Conservation (phyloP, 2,797 vertebrate species). For the Psittacula echo region DNA sequence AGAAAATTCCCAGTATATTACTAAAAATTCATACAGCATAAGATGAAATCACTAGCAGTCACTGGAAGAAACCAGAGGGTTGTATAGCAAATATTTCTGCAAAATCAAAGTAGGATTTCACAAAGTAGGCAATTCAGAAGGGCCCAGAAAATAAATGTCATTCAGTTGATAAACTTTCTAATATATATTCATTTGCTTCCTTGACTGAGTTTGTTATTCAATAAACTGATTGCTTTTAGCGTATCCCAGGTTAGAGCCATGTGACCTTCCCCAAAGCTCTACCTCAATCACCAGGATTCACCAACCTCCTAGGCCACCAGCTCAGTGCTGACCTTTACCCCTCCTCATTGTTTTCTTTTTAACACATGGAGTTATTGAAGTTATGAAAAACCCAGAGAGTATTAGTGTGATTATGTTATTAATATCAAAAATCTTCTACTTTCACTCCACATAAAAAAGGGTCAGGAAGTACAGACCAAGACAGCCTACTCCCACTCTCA, state of each 20-base stretch:
- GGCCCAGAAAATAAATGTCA: slow-evolving; percentile 4
- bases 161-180: neutral
- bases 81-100: slow-evolving; percentile 13
- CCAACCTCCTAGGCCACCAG: neutral
- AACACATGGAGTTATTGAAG: neutral
- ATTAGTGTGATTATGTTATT: neutral
- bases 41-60: slow-evolving; percentile 6
- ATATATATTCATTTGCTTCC: neutral
- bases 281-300: neutral
- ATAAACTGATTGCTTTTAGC: neutral
- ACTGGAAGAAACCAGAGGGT: neutral
- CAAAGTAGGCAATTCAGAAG: neutral
- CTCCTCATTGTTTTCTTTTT: neutral
- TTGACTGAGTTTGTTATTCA: neutral
- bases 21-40: neutral
- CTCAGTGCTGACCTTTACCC: neutral
- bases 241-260: neutral
- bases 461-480: neutral
- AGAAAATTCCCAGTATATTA: neutral
- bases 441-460: neutral
- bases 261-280: neutral
- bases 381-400: neutral
- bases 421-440: neutral
- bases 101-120: neutral
- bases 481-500: neutral